Conservation (phyloP, 2,797 vertebrate genomes). For the Adrianichthys oophorus region DNA sequence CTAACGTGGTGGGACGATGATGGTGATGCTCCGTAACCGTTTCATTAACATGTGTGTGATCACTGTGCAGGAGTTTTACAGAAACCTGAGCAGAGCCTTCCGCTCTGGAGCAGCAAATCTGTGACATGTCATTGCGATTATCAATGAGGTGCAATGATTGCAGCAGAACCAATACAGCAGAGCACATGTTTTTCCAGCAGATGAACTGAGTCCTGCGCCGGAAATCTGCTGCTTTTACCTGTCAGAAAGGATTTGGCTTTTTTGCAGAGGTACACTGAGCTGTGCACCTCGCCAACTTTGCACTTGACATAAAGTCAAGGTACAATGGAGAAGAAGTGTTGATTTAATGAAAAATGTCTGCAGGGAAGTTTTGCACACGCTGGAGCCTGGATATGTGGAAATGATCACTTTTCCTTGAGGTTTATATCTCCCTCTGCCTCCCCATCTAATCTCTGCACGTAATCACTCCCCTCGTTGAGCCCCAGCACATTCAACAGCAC, state of each 20-base stretch:
- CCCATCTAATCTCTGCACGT: conserved; percentile 64
- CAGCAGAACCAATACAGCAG: conserved; percentile 28
- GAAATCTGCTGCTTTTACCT: conserved; percentile 31
- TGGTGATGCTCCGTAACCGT: too few species aligned
- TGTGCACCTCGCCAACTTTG: conserved; percentile 17
- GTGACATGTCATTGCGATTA: conserved; percentile 42
- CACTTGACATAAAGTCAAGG: conserved; percentile 39
- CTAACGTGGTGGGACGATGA: too few species aligned
- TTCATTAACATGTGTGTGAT: too few species aligned
- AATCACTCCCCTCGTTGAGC: conserved; percentile 55
- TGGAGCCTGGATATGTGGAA: conserved; percentile 45
- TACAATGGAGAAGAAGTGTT: conserved; percentile 22
- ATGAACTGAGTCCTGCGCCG: conserved; percentile 24
- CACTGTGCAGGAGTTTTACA: too few species aligned
- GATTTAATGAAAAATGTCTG: conserved; percentile 45
- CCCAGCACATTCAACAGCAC: conserved; percentile 49
- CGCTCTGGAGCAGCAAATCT: conserved; percentile 25
- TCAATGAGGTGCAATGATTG: conserved; percentile 47
- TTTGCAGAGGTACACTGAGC: conserved; percentile 13
- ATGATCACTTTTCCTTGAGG: conserved; percentile 53
- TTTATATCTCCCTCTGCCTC: conserved; percentile 38
- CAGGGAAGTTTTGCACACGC: conserved; percentile 40
- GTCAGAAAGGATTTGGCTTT: conserved; percentile 24
- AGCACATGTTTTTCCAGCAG: conserved; percentile 19
- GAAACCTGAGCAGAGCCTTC: conserved; percentile 1